Base-by-base conservation (phyloP, 1,140 invertebrate genomes). In the Sesamia nonagrioides region DNA sequence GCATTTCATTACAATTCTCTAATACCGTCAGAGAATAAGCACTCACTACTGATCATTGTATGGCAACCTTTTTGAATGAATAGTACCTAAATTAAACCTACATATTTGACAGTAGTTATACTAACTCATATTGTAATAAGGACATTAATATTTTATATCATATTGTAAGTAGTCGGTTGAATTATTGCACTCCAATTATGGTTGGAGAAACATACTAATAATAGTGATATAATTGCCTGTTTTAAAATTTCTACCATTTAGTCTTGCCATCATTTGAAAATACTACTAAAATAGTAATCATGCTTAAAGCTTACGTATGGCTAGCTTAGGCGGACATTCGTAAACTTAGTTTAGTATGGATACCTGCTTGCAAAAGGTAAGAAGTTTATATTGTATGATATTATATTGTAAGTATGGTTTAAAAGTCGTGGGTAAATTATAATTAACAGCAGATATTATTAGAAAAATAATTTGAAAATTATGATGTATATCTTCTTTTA, bases 291-390 rank as follows among this genome's bases (percentile, higher is more conserved):
- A 54, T 82, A 72, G 83, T 79, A 84, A 68, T 75, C 54, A 61
- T 45, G 79, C 81, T 84, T 86, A 42, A 56, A 83, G 85, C 85
- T 86, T 86, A 83, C 79, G 42, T 21, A 58, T 77, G 77, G 54
- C 66, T 81, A 74, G 81, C 81, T 80, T 82, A 66, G 63, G 76
- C 76, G 18, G 21, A 66, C 60, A 45, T 74, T 42, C 13, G 3
- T 79, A 73, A 72, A 56, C 48, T 66, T 74, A 63, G 54, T 73
- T 79, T 68, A 0, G 11, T 50, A 75, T 58, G 61, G 52, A 75
- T 11, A 37, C 18, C 61, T 76, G 66, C 50, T 73, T 75, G 54
- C 7, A 75, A 56, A 80, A 82, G 80, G 80, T 84, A 82, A 84
- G 80, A 80, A 33, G 61, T 75, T 75, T 35, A 48, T 61, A 35